Percentiles rank a stretch among this genome's conserved stretches.
Conservation (phyloP, 1,140 invertebrate species). For the Wiebesia pumilae region DNA sequence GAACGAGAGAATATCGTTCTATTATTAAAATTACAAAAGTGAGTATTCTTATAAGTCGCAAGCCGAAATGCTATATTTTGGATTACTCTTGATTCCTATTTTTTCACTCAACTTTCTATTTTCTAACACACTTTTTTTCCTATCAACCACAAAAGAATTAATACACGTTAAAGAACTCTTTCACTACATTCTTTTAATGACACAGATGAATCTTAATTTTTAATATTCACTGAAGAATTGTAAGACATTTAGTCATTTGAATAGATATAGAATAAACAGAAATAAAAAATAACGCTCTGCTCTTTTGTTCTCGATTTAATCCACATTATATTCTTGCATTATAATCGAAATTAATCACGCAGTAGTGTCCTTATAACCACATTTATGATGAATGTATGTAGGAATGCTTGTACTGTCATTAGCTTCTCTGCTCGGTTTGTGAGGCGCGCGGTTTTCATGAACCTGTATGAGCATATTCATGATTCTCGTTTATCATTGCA, state of each 20-base stretch:
- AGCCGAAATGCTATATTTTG: neutral
- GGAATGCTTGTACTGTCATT: conserved; percentile 1
- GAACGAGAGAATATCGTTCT: neutral
- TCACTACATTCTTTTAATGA: neutral
- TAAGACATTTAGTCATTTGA: neutral
- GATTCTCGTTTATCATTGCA: neutral
- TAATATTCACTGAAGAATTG: neutral
- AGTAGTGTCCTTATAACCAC: neutral
- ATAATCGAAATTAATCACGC: neutral
- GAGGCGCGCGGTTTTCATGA: neutral
- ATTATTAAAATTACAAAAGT: conserved; percentile 34
- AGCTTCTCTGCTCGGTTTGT: neutral
- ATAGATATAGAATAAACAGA: too few species aligned
- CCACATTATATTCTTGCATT: neutral
- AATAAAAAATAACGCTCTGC: neutral
- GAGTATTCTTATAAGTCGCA: neutral
- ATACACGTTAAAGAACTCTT: neutral
- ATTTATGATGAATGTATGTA: neutral
- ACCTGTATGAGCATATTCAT: conserved; percentile 14
- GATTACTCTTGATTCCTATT: neutral
- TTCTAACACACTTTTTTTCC: too few species aligned
- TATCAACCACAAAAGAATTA: neutral
- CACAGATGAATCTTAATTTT: neutral
- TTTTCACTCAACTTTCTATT: neutral
- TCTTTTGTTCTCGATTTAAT: neutral